Evolutionary conservation across 2,888 invertebrate genomes (phyloP), one percentile per base, ranked within the genome.

Genomic region (Achlya flavicornis): DNA sequence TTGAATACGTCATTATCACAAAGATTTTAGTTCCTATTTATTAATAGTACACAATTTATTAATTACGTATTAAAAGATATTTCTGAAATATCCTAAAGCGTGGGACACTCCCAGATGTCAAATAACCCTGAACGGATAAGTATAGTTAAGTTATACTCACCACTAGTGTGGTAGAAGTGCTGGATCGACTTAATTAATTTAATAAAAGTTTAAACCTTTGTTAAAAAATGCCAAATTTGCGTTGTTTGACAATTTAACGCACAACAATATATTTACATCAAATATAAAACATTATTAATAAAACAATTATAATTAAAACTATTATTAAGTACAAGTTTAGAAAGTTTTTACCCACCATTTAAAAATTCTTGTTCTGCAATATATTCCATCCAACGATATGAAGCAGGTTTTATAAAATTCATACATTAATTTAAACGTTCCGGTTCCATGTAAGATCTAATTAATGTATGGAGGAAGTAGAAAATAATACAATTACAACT

Each of bases 401-500:
- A 78, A 75, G 79, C 79, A 73, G 79, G 78, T 83, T 75, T 87
- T 85, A 86, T 84, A 84, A 88, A 88, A 86, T 84, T 80, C 87
- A 86, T 85, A 81, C 85, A 87, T 87, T 83, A 87, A 87, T 89
- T 86, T 83, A 80, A 78, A 80, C 86, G 87, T 89, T 88, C 91
- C 89, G 90, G 87, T 88, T 82, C 86, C 88, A 86, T 86, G 85
- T 87, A 89, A 89, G 86, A 88, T 89, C 70, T 79, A 89, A 90
- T 91, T 90, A 90, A 87, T 88, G 81, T 88, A 85, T 83, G 73
- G 83, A 84, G 88, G 88, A 89, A 90, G 87, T 87, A 84, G 83
- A 90, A 90, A 89, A 88, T 88, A 86, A 87, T 86, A 85, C 85
- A 88, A 90, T 88, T 89, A 85, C 78, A 88, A 88, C 83, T 87